These are phyloP conservation scores for Caenorhabditis imperialis DNA, from an alignment of 2,888 invertebrate genomes.

Conservation along the genomic window DNA sequence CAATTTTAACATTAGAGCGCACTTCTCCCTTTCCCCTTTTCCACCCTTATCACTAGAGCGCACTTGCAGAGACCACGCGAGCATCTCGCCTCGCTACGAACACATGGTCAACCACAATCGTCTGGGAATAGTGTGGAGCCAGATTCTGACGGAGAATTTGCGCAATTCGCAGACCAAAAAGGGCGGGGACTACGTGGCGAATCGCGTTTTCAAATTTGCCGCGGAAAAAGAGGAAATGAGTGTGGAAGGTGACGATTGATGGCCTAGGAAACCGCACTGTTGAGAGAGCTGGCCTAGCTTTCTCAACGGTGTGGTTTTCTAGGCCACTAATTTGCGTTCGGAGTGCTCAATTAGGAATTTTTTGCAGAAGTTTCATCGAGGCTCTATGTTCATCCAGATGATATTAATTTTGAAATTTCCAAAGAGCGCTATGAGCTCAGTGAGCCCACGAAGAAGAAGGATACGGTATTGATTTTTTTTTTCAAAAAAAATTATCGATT, in stretches of 20 bases:
- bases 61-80: conserved; percentile 25
- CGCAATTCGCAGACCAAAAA: not conserved
- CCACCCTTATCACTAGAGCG: not conserved
- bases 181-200: conserved; percentile 12
- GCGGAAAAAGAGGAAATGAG: not conserved
- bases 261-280: not conserved
- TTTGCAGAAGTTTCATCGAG: conserved; percentile 10
- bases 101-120: conserved; percentile 21
- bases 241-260: conserved; percentile 2
- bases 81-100: not conserved
- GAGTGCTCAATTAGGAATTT: not conserved
- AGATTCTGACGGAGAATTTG: no score
- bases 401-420: conserved; percentile 10
- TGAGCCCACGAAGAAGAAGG: not conserved
- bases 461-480: conserved; percentile 1
- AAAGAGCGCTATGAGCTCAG: conserved; percentile 11
- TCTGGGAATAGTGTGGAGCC: conserved; percentile 27
- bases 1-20: no score
- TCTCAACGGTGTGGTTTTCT: not conserved
- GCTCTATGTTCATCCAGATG: conserved; percentile 1
- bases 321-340: not conserved
- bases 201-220: conserved; percentile 12
- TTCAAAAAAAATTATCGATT: no score
- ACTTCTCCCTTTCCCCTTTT: no score
- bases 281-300: not conserved